These are phyloP conservation scores for Antheraea assamensis DNA, from an alignment of 2,888 invertebrate species.

Conservation along the genomic window DNA sequence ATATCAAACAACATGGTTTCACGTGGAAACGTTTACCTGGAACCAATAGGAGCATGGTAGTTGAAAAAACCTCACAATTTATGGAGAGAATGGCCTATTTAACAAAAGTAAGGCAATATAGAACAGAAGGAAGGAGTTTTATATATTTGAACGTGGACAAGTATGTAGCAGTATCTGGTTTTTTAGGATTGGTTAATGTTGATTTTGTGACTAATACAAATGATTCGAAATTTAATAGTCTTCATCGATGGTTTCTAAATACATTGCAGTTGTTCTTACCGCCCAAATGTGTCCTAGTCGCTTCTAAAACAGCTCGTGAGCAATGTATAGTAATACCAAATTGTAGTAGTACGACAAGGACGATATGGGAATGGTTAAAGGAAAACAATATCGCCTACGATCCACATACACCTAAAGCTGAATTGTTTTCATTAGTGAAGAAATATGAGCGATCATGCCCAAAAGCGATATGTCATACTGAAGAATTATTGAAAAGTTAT, in stretches of 20 bases:
- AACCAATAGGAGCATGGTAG: constrained; percentile 30
- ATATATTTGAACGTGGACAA: constrained; percentile 8
- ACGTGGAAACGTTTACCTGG: constrained; percentile 33
- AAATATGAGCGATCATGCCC: constrained; percentile 21
- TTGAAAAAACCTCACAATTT: constrained; percentile 34
- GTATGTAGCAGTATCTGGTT: constrained; percentile 3
- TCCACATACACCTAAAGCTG: constrained; percentile 27
- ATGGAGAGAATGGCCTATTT: constrained; percentile 34
- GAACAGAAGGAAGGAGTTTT: constrained; percentile 22
- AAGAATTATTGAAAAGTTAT: constrained; percentile 22
- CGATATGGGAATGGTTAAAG: constrained; percentile 31
- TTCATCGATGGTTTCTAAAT: constrained; percentile 3
- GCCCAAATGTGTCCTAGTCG: constrained; percentile 17
- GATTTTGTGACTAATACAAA: not conserved
- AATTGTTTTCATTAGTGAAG: constrained; percentile 32
- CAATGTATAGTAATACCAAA: constrained; percentile 19
- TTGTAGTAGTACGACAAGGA: constrained; percentile 26
- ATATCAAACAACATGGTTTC: constrained; percentile 22
- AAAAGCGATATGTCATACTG: constrained; percentile 12
- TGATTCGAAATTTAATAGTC: not conserved
- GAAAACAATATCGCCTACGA: constrained; percentile 27
- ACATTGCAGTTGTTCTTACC: constrained; percentile 17
- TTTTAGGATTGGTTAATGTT: constrained; percentile 7
- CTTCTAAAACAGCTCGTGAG: not conserved
- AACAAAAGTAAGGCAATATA: constrained; percentile 30